Base-by-base conservation (phyloP, 2,888 invertebrate genomes). In the Ecdyonurus torrentis region DNA sequence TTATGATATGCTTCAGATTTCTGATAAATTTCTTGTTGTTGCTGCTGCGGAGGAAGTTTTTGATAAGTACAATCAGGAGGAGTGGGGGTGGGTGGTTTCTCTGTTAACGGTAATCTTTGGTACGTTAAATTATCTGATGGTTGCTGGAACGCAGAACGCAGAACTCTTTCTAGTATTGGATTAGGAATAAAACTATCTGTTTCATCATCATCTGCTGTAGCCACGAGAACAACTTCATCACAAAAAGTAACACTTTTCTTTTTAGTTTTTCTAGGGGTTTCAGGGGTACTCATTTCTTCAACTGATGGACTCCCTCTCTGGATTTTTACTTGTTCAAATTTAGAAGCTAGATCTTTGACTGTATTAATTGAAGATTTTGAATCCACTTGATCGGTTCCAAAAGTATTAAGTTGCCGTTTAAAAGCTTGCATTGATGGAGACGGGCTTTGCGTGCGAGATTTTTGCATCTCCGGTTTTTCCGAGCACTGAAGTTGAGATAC, bases 231-330 rank as follows among this genome's bases (percentile, higher is more conserved):
- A 0, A 95, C 92, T 75, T 94, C 91, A 73, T 94, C 94, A 71
- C 93, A 94, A 75, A 95, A 95, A 0, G 94, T 93, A 2, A 95
- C 95, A 64, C 91, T 91, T 74, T 95, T 95, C 80, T 93, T 93
- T 72, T 91, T 91, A 0, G 84, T 82, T 37, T 37, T 37, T 37
- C 37, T 37, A 5, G 37, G 37, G 5, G 37, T 37, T 5, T 37
- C 37, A 37, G 37, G 37, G 7, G 7, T 55, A 10, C 55, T 7
- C 22, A 55, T 20, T 55, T 55, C 55, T 22, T 63, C 63, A 10
- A 19, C 22, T 25, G 19, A 50, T 15, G 52, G 53, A 18, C 18
- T 50, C 3, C 61, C 63, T 55, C 66, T 63, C 23, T 58, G 59
- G n/a, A 69, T 55, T 25, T 66, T 61, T 25, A 71, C 68, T 61